Percentiles rank a stretch among this genome's conserved stretches.
These are phyloP conservation scores for Nannoperca australis DNA, from an alignment of 2,797 vertebrate genomes.

Conservation along the genomic window DNA sequence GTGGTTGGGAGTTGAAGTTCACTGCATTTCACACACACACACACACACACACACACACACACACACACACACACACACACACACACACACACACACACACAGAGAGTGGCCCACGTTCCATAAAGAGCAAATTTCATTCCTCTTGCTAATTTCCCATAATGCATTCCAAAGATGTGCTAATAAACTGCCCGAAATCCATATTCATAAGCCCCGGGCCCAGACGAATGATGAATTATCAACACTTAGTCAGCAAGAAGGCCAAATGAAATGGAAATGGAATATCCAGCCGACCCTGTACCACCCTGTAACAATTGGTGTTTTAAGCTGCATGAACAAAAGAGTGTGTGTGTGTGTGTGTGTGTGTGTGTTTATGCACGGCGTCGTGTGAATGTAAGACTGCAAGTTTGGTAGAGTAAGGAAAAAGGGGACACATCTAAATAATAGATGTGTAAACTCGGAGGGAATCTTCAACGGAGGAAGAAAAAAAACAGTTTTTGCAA, in stretches of 20 bases:
- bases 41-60: background rate
- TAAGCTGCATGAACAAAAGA: slow-evolving; percentile 34
- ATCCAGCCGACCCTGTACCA: slow-evolving; percentile 38
- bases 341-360: slow-evolving; percentile 10
- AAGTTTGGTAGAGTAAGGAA: slow-evolving; percentile 41
- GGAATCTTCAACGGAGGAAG: slow-evolving; percentile 27
- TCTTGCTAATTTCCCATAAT: slow-evolving; percentile 71
- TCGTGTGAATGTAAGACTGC: slow-evolving; percentile 13
- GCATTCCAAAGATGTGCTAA: slow-evolving; percentile 75
- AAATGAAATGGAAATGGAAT: slow-evolving; percentile 64
- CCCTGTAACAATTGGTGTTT: slow-evolving; percentile 52
- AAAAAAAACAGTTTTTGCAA: slow-evolving; percentile 35
- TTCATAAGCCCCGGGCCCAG: slow-evolving; percentile 68
- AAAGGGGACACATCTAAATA: slow-evolving; percentile 66
- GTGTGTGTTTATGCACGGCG: background rate
- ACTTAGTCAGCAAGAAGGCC: slow-evolving; percentile 76
- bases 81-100: background rate
- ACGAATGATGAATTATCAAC: slow-evolving; percentile 69
- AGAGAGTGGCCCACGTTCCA: slow-evolving; percentile 44
- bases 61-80: background rate
- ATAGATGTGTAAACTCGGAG: slow-evolving; percentile 65
- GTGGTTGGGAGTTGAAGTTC: slow-evolving; percentile 6
- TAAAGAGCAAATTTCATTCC: slow-evolving; percentile 45
- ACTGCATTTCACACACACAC: background rate
- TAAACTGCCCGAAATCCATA: slow-evolving; percentile 76